These are phyloP conservation scores for Paedocypris micromegethes DNA, from an alignment of 2,797 vertebrate genomes.

Conservation along the genomic window DNA sequence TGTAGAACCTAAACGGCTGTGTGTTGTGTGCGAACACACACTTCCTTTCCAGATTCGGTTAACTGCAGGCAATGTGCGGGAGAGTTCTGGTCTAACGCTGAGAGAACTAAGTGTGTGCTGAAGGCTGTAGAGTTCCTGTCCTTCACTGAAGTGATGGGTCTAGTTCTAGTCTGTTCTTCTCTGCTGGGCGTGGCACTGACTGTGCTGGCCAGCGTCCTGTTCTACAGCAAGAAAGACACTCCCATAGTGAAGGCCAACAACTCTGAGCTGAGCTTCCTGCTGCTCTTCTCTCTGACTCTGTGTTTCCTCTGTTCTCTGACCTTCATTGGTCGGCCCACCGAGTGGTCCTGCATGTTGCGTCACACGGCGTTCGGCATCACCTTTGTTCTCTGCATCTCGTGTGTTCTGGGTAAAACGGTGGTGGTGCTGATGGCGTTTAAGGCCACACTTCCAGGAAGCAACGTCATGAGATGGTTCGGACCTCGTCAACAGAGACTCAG, in stretches of 20 bases:
- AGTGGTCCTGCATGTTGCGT: constrained; percentile 70
- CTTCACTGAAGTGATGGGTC: constrained; percentile 61
- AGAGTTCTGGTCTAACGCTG: constrained; percentile 67
- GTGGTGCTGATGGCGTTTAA: constrained; percentile 70
- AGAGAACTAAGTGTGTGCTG: constrained; percentile 61
- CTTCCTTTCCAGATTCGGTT: constrained; percentile 67
- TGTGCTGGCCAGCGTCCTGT: constrained; percentile 51
- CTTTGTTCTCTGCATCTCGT: constrained; percentile 68
- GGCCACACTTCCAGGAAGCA: constrained; percentile 57
- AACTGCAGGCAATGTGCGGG: constrained; percentile 65
- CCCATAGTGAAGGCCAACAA: constrained; percentile 66
- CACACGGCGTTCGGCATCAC: constrained; percentile 67
- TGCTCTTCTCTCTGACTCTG: constrained; percentile 65
- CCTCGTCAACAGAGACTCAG: constrained; percentile 63
- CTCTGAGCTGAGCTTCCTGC: constrained; percentile 67
- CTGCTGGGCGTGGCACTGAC: constrained; percentile 60
- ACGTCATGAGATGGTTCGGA: constrained; percentile 69
- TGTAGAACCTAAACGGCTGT: too few species aligned
- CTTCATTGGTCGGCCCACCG: constrained; percentile 61
- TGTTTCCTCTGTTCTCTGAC: constrained; percentile 68
- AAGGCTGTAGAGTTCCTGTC: constrained; percentile 65
- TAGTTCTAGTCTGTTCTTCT: constrained; percentile 59
- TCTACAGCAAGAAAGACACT: constrained; percentile 58
- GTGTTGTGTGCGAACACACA: too few species aligned
- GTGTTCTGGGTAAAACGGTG: constrained; percentile 67